Conservation (phyloP, 2,888 invertebrate genomes). For the Magallana nippona region DNA sequence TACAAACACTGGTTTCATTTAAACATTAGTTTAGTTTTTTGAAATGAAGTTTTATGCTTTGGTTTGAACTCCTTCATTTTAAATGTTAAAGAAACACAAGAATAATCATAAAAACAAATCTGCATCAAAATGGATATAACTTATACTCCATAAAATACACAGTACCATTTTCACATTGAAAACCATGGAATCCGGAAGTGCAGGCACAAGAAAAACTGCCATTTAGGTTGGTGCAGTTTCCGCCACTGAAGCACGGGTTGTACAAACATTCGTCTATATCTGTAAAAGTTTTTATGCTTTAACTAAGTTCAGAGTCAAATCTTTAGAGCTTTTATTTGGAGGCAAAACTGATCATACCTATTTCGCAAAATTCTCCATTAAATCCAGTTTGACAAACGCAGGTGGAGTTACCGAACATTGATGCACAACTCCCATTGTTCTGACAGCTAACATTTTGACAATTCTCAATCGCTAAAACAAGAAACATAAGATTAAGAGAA, state of each 20-base stretch:
- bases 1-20: too few species aligned
- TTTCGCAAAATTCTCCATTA: conserved; percentile 7
- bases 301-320: not conserved
- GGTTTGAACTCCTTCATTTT: too few species aligned
- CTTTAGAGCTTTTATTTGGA: not conserved
- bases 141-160: not conserved
- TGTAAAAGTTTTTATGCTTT: not conserved
- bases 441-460: conserved; percentile 10
- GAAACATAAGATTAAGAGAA: not conserved
- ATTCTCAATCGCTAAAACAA: not conserved
- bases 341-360: not conserved
- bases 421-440: not conserved
- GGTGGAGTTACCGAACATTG: not conserved
- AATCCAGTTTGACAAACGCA: conserved; percentile 2
- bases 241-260: conserved; percentile 9
- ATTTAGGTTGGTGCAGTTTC: conserved; percentile 29
- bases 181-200: not conserved
- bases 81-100: too few species aligned
- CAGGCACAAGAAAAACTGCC: conserved; percentile 19
- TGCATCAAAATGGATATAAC: too few species aligned
- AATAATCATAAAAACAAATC: too few species aligned
- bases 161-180: conserved; percentile 19
- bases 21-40: too few species aligned
- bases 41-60: too few species aligned
- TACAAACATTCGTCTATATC: conserved; percentile 38